A percentile compares a stretch with the other conserved stretches of the same genome.
These are phyloP conservation scores for Rhyacophila brunnea DNA, from an alignment of 1,140 invertebrate genomes.

Conservation along the genomic window DNA sequence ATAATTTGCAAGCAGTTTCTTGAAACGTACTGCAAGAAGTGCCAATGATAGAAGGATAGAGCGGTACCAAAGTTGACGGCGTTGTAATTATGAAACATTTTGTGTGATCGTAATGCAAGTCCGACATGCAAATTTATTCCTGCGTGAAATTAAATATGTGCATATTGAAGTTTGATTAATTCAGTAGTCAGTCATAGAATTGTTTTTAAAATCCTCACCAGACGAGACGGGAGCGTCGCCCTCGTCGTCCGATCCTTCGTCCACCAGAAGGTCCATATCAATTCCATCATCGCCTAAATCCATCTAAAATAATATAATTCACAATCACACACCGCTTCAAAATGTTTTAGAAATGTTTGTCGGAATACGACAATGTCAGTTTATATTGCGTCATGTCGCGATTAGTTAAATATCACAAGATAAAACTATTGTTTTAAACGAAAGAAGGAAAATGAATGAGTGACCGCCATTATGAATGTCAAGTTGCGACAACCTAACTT, in stretches of 20 bases:
- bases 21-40: no score
- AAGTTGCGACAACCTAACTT: slow-evolving; percentile 28
- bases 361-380: no score
- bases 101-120: slow-evolving; percentile 4
- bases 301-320: slow-evolving; percentile 13
- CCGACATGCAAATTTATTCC: slow-evolving; percentile 5
- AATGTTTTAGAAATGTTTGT: no score
- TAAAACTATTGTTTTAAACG: not conserved
- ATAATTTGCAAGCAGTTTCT: no score
- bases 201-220: slow-evolving; percentile 37
- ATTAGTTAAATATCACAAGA: not conserved
- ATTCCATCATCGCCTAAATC: slow-evolving; percentile 40
- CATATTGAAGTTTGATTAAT: no score
- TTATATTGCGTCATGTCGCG: not conserved
- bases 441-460: slow-evolving; percentile 25
- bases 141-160: no score
- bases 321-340: no score
- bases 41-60: no score
- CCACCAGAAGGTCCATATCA: slow-evolving; percentile 50
- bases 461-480: slow-evolving; percentile 31
- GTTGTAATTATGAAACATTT: no score
- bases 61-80: no score
- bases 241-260: slow-evolving; percentile 50
- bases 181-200: not conserved
- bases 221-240: slow-evolving; percentile 50